These are phyloP conservation scores for Actinostola sp. DNA, from an alignment of 92 coral and sea anemone genomes.

Conservation along the genomic window DNA sequence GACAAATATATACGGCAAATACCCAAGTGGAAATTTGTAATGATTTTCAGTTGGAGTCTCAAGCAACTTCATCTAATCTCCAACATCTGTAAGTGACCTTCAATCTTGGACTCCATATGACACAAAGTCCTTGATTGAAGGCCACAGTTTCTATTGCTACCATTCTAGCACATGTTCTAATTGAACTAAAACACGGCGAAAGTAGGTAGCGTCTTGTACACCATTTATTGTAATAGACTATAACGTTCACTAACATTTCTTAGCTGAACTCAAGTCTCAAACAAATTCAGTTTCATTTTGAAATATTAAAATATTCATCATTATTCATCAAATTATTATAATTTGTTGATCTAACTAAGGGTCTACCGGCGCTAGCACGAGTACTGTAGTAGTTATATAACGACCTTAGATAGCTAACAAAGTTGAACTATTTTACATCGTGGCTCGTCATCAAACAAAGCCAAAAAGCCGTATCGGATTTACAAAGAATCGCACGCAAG, in stretches of 20 bases:
- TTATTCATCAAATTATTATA: too few relatives aligned
- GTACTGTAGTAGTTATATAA: background rate
- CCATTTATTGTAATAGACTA: background rate
- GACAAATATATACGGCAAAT: too few relatives aligned
- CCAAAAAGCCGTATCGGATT: background rate
- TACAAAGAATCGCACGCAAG: background rate
- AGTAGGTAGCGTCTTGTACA: constrained; percentile 29
- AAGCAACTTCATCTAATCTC: too few relatives aligned
- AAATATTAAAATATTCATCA: too few relatives aligned
- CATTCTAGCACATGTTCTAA: constrained; percentile 31
- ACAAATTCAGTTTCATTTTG: too few relatives aligned
- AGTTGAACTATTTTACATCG: background rate
- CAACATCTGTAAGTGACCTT: constrained; percentile 32
- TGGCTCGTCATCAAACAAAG: constrained; percentile 29
- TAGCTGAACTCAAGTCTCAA: too few relatives aligned
- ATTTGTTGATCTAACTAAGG: too few relatives aligned
- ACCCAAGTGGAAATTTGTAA: too few relatives aligned
- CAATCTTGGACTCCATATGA: constrained; percentile 12
- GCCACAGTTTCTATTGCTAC: constrained; percentile 34
- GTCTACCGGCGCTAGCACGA: too few relatives aligned
- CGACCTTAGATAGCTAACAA: background rate
- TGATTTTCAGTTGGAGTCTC: too few relatives aligned
- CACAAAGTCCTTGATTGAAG: constrained; percentile 6
- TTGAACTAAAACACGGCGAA: constrained; percentile 31
- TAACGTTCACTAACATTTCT: too few relatives aligned